A percentile compares a stretch with the other conserved stretches of the same genome.
These are phyloP conservation scores for Acanthiza pusilla DNA, from an alignment of 2,797 vertebrate species.

Conservation along the genomic window DNA sequence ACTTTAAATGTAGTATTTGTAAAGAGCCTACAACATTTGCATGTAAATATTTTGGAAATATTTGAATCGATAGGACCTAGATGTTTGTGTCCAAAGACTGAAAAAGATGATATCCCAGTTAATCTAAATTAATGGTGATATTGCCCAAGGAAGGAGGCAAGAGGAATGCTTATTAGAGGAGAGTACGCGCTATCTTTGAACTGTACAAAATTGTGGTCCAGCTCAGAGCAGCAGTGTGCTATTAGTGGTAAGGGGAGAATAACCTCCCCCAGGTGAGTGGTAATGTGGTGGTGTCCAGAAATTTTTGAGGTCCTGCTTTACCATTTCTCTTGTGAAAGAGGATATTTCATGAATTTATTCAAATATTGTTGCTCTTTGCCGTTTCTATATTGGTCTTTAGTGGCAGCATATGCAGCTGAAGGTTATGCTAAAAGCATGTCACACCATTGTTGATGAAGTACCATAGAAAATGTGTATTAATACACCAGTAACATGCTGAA, in stretches of 20 bases:
- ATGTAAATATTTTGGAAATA: not conserved
- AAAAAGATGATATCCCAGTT: not conserved
- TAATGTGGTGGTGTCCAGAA: not conserved
- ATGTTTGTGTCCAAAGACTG: not conserved
- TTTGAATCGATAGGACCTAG: not conserved
- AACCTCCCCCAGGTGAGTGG: not conserved
- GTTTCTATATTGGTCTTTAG: not conserved
- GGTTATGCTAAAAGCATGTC: not conserved
- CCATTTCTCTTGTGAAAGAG: not conserved
- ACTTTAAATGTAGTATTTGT: not conserved
- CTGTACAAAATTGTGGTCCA: not conserved
- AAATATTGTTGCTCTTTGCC: not conserved
- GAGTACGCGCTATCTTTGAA: not conserved
- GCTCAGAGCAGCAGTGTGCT: not conserved
- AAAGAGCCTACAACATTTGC: not conserved
- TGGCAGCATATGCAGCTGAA: not conserved
- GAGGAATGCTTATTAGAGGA: not conserved
- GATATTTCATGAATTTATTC: not conserved
- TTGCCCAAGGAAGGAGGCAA: not conserved
- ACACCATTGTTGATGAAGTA: not conserved
- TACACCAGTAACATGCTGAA: not conserved
- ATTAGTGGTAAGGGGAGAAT: not conserved
- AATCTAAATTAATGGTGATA: not conserved
- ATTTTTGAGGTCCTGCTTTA: not conserved
- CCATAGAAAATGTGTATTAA: not conserved